Conservation (phyloP, 2,113 vertebrate genomes). For the Cyphomyrus plagiostoma region DNA sequence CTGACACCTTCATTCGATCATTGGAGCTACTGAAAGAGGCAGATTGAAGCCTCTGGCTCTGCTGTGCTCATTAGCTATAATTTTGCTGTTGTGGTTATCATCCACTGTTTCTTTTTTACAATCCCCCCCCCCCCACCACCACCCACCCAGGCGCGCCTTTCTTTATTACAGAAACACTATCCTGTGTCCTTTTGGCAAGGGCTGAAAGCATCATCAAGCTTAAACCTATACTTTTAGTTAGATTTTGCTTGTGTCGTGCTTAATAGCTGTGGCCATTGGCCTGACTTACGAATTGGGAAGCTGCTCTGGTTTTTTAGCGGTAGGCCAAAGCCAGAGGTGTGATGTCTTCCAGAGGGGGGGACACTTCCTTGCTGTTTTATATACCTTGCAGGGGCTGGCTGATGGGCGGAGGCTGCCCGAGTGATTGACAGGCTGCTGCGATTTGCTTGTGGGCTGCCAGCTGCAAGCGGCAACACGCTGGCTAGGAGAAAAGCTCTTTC, state of each 20-base stretch:
- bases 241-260: neutral
- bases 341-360: neutral
- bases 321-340: neutral
- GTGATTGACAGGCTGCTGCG: neutral
- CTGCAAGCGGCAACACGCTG: constrained; percentile 33
- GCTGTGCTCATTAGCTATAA: neutral
- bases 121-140: neutral
- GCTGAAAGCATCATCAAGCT: neutral
- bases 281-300: neutral
- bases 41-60: neutral
- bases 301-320: neutral
- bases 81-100: neutral
- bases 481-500: constrained; percentile 53
- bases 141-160: neutral
- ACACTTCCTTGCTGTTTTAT: neutral
- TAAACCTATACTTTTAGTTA: neutral
- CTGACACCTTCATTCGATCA: neutral
- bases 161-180: neutral
- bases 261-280: neutral
- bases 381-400: neutral
- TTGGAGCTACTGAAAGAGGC: neutral
- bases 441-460: neutral
- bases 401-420: neutral
- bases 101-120: neutral
- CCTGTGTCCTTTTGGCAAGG: neutral